These are phyloP conservation scores for Periophthalmus magnuspinnatus DNA, from an alignment of 2,797 vertebrate species.

Conservation along the genomic window DNA sequence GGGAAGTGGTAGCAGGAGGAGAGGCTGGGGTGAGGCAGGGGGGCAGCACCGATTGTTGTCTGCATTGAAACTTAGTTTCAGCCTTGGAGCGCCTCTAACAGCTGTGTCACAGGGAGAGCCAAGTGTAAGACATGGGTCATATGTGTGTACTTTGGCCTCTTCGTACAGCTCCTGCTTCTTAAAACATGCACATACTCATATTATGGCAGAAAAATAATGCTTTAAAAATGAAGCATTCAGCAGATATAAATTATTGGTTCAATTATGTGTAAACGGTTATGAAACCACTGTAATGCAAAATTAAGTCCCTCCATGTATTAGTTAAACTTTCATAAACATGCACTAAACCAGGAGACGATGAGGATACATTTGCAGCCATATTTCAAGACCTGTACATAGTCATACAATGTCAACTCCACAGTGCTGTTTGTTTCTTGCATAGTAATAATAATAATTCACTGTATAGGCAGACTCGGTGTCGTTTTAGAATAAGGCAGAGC, in stretches of 20 bases:
- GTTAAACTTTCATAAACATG: no score
- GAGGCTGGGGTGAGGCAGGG: constrained; percentile 27
- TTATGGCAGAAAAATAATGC: not conserved
- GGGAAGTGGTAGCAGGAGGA: constrained; percentile 58
- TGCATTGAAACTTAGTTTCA: constrained; percentile 58
- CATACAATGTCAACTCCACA: constrained; percentile 17
- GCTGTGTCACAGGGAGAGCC: constrained; percentile 36
- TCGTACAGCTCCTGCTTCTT: not conserved
- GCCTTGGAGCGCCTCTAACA: no score
- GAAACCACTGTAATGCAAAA: no score
- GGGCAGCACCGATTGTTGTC: constrained; percentile 63
- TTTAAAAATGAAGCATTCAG: not conserved
- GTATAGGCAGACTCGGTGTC: no score
- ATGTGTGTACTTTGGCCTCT: not conserved
- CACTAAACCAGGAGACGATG: not conserved
- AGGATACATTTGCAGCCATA: no score
- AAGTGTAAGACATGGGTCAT: constrained; percentile 27
- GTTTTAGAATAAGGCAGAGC: no score
- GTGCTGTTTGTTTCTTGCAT: not conserved
- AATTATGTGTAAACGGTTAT: no score
- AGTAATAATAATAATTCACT: no score
- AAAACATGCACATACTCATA: not conserved
- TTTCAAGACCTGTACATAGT: not conserved
- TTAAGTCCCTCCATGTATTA: no score
- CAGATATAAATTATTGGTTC: no score